Evolutionary conservation across 2,113 vertebrate genomes (phyloP).

Genomic region (Calidris pugnax): DNA sequence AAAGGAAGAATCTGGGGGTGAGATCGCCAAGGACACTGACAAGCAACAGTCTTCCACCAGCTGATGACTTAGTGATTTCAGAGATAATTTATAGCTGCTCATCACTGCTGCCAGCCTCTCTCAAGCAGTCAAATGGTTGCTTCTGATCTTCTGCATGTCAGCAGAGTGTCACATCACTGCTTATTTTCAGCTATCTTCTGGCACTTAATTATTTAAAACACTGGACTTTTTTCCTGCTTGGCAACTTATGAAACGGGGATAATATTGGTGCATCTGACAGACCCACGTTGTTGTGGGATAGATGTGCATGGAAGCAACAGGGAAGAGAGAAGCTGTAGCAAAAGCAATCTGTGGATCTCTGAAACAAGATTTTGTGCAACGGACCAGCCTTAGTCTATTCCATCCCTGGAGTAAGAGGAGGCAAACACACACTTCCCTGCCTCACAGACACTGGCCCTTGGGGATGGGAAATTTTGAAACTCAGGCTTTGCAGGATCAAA

Average conservation of each 20-base stretch:
- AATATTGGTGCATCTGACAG: background rate
- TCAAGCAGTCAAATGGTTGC: background rate
- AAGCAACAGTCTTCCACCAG: background rate
- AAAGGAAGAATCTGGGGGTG: background rate
- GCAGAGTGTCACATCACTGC: background rate
- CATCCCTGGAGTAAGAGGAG: background rate
- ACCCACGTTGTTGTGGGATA: background rate
- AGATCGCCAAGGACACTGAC: background rate
- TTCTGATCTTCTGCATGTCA: background rate
- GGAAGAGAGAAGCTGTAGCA: background rate
- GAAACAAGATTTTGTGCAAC: background rate
- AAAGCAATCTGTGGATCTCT: background rate
- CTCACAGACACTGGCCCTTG: background rate
- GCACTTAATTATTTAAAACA: background rate
- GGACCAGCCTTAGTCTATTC: background rate
- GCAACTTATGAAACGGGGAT: background rate
- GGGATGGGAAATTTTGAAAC: background rate
- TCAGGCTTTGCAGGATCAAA: background rate
- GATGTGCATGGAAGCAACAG: background rate
- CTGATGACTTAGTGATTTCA: background rate
- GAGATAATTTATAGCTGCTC: background rate
- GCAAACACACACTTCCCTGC: background rate
- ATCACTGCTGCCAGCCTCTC: background rate
- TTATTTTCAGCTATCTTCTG: background rate
- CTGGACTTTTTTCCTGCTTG: background rate